Evolutionary conservation across 2,797 vertebrate species (phyloP).

Genomic region (Podargus strigoides): DNA sequence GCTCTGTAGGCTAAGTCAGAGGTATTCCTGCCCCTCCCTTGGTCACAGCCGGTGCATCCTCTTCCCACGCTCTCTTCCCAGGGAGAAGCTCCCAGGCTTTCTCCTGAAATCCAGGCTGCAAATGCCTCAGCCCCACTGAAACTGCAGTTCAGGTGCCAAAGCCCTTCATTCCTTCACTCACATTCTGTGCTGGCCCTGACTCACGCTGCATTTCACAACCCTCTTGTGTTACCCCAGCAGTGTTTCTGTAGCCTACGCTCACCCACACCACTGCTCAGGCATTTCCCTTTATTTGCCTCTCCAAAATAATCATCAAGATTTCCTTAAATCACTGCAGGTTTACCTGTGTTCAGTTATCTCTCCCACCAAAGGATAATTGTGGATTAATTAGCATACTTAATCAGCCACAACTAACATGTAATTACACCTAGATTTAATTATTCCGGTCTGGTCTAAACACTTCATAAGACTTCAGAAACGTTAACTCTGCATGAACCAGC

Average conservation of each 20-base stretch:
- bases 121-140: not conserved
- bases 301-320: not conserved
- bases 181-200: not conserved
- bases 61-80: not conserved
- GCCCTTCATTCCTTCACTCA: rapidly evolving
- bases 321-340: not conserved
- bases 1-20: not conserved
- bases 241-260: not conserved
- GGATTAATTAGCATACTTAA: constrained; percentile 27
- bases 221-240: not conserved
- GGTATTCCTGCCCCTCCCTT: not conserved
- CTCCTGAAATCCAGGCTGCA: not conserved
- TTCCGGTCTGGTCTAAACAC: not conserved
- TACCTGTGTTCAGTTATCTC: not conserved
- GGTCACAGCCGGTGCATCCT: not conserved
- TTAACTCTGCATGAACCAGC: not conserved
- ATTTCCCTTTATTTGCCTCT: not conserved
- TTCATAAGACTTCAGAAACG: not conserved
- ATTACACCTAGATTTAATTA: constrained; percentile 45
- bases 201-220: not conserved
- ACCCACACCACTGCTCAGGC: not conserved
- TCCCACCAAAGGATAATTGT: not conserved
- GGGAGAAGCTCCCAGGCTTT: not conserved
- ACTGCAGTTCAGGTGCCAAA: not conserved
- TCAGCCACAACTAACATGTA: constrained; percentile 10